Percentiles rank a stretch among this genome's conserved stretches.
Conservation (phyloP, 2,797 vertebrate genomes). For the Cirrhinus mrigala region DNA sequence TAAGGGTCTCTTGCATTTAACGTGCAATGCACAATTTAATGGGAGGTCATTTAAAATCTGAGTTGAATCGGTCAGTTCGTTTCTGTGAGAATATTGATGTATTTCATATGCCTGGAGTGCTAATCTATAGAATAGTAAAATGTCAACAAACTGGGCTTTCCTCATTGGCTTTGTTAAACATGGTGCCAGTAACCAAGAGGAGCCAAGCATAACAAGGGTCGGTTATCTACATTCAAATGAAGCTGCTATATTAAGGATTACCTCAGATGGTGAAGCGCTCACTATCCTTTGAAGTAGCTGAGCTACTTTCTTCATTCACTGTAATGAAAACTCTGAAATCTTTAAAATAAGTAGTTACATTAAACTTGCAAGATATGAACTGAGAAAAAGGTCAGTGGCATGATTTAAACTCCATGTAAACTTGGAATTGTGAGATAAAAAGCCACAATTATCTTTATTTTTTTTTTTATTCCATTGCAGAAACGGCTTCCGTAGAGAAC, state of each 20-base stretch:
- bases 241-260: not conserved
- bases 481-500: not conserved
- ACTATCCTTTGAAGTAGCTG: not conserved
- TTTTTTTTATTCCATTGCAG: no score
- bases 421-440: not conserved
- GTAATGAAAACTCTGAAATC: not conserved
- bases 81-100: constrained; percentile 6
- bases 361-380: not conserved
- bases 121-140: constrained; percentile 22
- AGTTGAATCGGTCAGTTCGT: constrained; percentile 2
- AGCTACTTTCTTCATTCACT: not conserved
- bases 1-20: not conserved
- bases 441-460: no score
- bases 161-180: constrained; percentile 27
- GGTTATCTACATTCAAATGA: not conserved
- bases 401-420: not conserved
- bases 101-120: not conserved
- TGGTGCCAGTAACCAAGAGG: not conserved
- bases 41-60: constrained; percentile 10
- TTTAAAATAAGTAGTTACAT: not conserved
- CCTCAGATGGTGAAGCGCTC: not conserved
- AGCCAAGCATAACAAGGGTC: not conserved
- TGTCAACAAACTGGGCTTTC: constrained; percentile 38
- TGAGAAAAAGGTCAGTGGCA: no score
- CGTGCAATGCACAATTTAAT: constrained; percentile 28